Base-by-base conservation (phyloP, 2,888 invertebrate genomes). In the Chydorus sphaericus region DNA sequence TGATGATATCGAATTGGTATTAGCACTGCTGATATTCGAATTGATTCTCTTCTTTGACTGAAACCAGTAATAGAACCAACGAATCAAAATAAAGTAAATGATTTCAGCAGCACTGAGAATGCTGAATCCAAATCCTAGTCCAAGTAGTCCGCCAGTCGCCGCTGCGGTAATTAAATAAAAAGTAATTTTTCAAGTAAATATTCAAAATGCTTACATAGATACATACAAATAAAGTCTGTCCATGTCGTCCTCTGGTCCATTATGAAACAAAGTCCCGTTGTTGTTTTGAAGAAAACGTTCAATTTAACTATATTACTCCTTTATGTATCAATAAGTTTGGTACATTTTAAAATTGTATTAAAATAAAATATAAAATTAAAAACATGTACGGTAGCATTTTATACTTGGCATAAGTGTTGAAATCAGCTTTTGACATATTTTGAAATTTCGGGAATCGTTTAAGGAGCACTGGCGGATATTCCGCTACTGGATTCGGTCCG, bases 91-190 rank as follows among this genome's bases (percentile, higher is more conserved):
- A 28, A 54, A 57, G 48, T 57, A 57, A 26, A 57, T 26, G 14
- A 57, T 31, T 38, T 57, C 57, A 10, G 52, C 49, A 18, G 57
- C 57, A 50, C 57, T 57, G 8, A 57, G 20, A n/a, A 48, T 29
- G 30, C 57, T 57, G 49, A 57, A 57, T 10, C 57, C 57, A n/a
- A 57, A 54, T 14, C 54, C 53, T 16, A 57, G 48, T n/a, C 57
- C 54, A 18, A 57, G 49, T 4, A 57, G 30, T 14, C 57, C 57
- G 18, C 57, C 57, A 26, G 49, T 55, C 30, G 53, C 54, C 7
- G 57, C 57, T 57, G n/a, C n/a, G n/a, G n/a, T n/a, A n/a, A n/a
- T n/a, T n/a, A n/a, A n/a, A n/a, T n/a, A n/a, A n/a, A n/a, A n/a
- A n/a, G n/a, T n/a, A n/a, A n/a, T n/a, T n/a, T n/a, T n/a, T n/a